These are phyloP conservation scores for Corythoichthys intestinalis DNA, from an alignment of 2,113 vertebrate species.

Conservation along the genomic window DNA sequence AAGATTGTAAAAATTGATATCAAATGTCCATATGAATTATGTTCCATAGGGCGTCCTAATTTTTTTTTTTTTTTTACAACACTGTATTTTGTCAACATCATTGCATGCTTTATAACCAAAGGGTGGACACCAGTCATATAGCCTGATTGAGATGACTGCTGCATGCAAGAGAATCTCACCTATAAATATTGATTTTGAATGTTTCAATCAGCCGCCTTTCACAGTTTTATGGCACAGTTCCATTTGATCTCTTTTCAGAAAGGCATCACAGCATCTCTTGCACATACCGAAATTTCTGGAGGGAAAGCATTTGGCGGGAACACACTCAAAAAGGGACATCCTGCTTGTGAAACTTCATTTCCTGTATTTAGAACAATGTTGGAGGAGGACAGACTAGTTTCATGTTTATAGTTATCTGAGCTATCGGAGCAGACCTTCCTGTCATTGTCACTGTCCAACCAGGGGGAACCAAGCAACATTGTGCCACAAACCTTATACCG, in stretches of 20 bases:
- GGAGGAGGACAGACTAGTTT: conserved; percentile 29
- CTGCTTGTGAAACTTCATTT: conserved; percentile 49
- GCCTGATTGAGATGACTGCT: not conserved
- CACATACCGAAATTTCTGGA: not conserved
- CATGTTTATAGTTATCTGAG: conserved; percentile 47
- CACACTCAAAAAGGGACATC: conserved; percentile 14
- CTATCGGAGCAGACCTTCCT: conserved; percentile 52
- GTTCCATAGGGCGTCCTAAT: too few species aligned
- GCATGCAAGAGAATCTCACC: not conserved
- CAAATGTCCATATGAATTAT: too few species aligned
- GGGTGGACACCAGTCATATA: not conserved
- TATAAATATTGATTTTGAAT: not conserved
- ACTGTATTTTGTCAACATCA: conserved; percentile 44
- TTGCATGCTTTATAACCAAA: conserved; percentile 34
- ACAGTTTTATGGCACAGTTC: not conserved
- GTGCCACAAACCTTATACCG: conserved; percentile 9
- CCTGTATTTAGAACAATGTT: conserved; percentile 65
- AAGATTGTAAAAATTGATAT: too few species aligned
- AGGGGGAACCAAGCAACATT: conserved; percentile 30
- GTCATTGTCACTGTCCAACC: conserved; percentile 56
- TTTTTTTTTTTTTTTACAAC: too few species aligned
- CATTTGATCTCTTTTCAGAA: not conserved
- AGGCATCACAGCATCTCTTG: too few species aligned
- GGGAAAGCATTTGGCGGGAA: conserved; percentile 6
- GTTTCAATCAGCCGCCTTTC: not conserved